Evolutionary conservation across 1,140 invertebrate species (phyloP).

Genomic region (Heliconius eleuchia): DNA sequence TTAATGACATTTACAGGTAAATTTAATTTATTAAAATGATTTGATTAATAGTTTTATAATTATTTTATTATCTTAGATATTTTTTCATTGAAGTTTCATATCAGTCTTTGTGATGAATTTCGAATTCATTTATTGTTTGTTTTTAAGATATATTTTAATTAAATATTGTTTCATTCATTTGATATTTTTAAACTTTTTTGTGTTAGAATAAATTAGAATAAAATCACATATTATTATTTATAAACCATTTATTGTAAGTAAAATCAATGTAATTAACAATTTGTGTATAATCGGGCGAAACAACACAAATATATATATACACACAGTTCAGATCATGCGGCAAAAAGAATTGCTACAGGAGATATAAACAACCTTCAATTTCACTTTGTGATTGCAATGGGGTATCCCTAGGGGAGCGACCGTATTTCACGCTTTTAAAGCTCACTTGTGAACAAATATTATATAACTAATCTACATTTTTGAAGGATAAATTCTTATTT

Average conservation of each 20-base stretch:
- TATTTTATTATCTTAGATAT: background rate
- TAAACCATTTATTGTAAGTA: slow-evolving; percentile 70
- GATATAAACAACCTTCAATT: slow-evolving; percentile 19
- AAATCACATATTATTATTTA: slow-evolving; percentile 39
- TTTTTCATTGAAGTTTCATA: background rate
- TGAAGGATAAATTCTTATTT: slow-evolving; percentile 21
- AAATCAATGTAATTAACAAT: slow-evolving; percentile 61
- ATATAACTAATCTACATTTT: background rate
- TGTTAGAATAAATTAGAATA: background rate
- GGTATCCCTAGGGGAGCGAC: slow-evolving; percentile 25
- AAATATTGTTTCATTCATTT: background rate
- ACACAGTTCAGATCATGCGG: slow-evolving; percentile 13
- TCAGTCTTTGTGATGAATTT: background rate
- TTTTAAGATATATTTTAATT: background rate
- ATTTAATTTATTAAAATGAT: background rate
- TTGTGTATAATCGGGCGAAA: slow-evolving; percentile 43
- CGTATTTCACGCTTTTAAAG: slow-evolving; percentile 24
- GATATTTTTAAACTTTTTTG: background rate
- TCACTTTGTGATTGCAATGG: slow-evolving; percentile 21
- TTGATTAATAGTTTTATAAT: background rate
- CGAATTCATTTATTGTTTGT: too few species aligned
- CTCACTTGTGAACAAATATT: slow-evolving; percentile 18
- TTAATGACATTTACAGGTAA: background rate
- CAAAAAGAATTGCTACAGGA: slow-evolving; percentile 7
- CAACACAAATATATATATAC: slow-evolving; percentile 27